Base-by-base conservation (phyloP, 2,888 invertebrate species). In the Hydropsyche betteni region DNA sequence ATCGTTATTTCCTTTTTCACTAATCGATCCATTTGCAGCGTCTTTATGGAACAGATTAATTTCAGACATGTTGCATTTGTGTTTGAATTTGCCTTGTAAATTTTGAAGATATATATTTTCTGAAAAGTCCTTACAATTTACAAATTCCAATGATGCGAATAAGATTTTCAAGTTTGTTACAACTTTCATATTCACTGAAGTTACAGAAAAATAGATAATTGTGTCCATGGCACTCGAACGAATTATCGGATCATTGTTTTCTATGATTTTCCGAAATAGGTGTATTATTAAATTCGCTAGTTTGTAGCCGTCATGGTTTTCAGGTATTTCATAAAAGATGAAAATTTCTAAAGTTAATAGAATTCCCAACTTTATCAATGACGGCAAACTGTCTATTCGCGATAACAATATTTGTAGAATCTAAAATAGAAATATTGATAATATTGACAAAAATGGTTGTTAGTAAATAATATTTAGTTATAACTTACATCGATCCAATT, bases 121-220 rank as follows among this genome's bases (percentile, higher is more conserved):
- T 58, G 16, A 58, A 4, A 58, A 14, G 16, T 24, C 5, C 4
- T 58, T 14, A 16, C n/a, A 24, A 16, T 16, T 58, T n/a, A 44
- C 1, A 44, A 44, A 44, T 8, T 44, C 44, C 4, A 44, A 44
- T 44, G 44, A 44, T 44, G 0, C 10, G 10, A 44, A 44, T 10
- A 44, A 1, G 10, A 8, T 44, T 34, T 16, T 52, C 36, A 36
- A n/a, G 14, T 34, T 69, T 16, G 12, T 38, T 5, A 78, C 51
- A 24, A 78, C 16, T 33, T 52, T 58, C 61, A 68, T 51, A 36
- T 74, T 72, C 7, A 34, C 14, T 14, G 75, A 69, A 16, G 69
- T 69, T 44, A 10, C 38, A 10, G 74, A 64, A 14, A 78, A 74
- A 50, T 71, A 61, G 3, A 68, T 51, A 61, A 78, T 76, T 10